A percentile compares a stretch with the other conserved stretches of the same genome.
These are phyloP conservation scores for Aphis craccivora DNA, from an alignment of 1,140 invertebrate species.

Conservation along the genomic window DNA sequence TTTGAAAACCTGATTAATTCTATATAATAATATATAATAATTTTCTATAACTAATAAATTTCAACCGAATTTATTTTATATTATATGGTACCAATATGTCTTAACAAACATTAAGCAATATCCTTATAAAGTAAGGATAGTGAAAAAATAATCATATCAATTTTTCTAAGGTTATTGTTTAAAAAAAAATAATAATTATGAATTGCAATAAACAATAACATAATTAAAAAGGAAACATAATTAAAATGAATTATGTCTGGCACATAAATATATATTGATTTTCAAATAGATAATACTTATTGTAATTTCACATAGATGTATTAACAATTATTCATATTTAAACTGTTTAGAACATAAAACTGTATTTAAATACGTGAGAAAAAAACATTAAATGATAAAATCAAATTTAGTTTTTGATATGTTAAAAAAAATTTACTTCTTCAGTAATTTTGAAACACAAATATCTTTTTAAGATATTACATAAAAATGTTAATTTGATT, in stretches of 20 bases:
- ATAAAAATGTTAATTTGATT: not conserved
- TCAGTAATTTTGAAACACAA: not conserved
- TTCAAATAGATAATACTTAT: constrained; percentile 2
- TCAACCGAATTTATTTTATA: no score
- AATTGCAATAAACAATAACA: not conserved
- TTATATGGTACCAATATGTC: not conserved
- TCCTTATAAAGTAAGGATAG: not conserved
- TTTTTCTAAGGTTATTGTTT: not conserved
- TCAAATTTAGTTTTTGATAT: not conserved
- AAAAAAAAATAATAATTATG: not conserved
- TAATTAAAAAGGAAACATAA: not conserved
- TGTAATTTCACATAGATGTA: not conserved
- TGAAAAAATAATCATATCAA: not conserved
- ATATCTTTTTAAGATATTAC: not conserved
- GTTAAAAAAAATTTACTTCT: not conserved
- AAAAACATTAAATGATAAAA: not conserved
- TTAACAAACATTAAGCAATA: not conserved
- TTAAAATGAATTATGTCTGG: no score
- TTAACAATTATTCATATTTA: not conserved
- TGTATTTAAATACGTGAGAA: not conserved
- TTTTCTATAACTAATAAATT: no score
- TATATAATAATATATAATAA: no score
- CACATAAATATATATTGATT: not conserved
- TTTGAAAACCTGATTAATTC: no score
- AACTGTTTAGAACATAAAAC: not conserved